phyloP scores from a whole-genome alignment of 1,140 invertebrate genomes.

The Aphidius gifuensis region DNA sequence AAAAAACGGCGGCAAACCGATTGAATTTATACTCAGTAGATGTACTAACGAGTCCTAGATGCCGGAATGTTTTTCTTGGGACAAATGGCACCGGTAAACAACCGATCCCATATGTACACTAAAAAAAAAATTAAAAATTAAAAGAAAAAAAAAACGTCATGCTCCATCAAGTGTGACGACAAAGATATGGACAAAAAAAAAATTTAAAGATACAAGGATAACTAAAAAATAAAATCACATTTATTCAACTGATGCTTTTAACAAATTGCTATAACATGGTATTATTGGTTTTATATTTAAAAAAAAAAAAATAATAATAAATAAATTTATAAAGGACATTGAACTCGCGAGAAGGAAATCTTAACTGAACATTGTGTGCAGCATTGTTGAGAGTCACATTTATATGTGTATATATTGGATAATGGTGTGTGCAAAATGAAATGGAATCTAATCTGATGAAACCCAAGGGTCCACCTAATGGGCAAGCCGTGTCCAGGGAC shows the following conservation, averaged over 20 bases:
- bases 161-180: too few relatives aligned
- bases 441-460: slow-evolving; percentile 35
- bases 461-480: slow-evolving; percentile 33
- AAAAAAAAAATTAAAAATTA: neutral
- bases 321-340: too few relatives aligned
- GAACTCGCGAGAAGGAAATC: too few relatives aligned
- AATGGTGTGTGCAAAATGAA: slow-evolving; percentile 26
- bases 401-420: slow-evolving; percentile 15
- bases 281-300: too few relatives aligned
- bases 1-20: slow-evolving; percentile 31
- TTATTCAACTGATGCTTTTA: slow-evolving; percentile 7
- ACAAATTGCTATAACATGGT: slow-evolving; percentile 8
- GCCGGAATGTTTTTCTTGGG: slow-evolving; percentile 21
- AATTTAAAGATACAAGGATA: too few relatives aligned
- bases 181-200: too few relatives aligned
- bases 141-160: neutral
- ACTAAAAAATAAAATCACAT: neutral
- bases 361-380: slow-evolving; percentile 15
- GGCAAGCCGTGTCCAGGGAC: slow-evolving; percentile 33
- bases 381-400: neutral
- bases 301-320: too few relatives aligned
- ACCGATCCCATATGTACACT: neutral
- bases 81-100: slow-evolving; percentile 36
- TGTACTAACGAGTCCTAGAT: slow-evolving; percentile 31
- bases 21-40: slow-evolving; percentile 43